These are phyloP conservation scores for Pygathrix nemaeus DNA, from an alignment of 2,113 vertebrate genomes.

Conservation along the genomic window DNA sequence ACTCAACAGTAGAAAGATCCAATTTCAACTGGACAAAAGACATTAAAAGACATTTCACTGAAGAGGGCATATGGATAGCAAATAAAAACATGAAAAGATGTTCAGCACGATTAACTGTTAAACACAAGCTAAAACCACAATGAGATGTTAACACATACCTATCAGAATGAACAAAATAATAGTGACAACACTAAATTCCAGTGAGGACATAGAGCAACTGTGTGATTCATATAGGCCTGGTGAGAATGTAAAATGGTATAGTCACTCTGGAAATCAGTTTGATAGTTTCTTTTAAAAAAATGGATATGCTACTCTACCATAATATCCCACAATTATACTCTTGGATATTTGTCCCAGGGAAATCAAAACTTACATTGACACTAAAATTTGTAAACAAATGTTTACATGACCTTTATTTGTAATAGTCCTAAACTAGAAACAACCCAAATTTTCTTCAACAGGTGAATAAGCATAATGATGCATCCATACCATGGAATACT, in stretches of 20 bases:
- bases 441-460: background rate
- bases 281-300: background rate
- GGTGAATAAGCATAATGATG: background rate
- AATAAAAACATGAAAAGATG: background rate
- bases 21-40: background rate
- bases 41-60: background rate
- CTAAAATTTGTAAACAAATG: background rate
- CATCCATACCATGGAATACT: background rate
- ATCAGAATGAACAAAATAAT: background rate
- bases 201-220: background rate
- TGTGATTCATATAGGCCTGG: background rate
- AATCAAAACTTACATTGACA: background rate
- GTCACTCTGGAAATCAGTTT: background rate
- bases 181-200: background rate
- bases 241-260: background rate
- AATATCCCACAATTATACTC: background rate
- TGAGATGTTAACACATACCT: background rate
- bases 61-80: background rate
- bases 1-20: background rate
- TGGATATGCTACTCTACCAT: background rate
- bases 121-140: background rate
- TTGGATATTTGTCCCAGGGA: background rate
- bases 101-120: background rate
- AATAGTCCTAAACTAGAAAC: background rate
- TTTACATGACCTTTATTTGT: background rate